Percentiles rank a stretch among this genome's conserved stretches.
Evolutionary conservation across 1,140 invertebrate species (phyloP).

Genomic region (Microplitis demolitor): DNA sequence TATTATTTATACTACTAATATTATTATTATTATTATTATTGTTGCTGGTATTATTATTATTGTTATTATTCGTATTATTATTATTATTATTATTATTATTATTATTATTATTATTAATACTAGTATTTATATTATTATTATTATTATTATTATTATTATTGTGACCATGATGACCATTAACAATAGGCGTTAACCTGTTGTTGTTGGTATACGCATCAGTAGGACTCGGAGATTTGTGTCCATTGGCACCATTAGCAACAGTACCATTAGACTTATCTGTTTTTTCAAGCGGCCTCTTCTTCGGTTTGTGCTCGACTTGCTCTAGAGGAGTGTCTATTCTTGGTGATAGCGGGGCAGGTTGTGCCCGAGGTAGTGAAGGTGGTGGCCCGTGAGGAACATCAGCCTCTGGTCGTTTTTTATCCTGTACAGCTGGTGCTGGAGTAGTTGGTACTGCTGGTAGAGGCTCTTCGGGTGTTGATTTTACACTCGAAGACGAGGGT

Average conservation of each 20-base stretch:
- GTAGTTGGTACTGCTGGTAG: slow-evolving; percentile 62
- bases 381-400: slow-evolving; percentile 53
- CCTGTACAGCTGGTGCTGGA: slow-evolving; percentile 55
- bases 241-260: slow-evolving; percentile 48
- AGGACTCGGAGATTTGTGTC: slow-evolving; percentile 55
- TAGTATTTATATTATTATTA: neutral
- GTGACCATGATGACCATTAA: slow-evolving; percentile 50
- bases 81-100: slow-evolving; percentile 24
- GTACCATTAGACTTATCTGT: slow-evolving; percentile 44
- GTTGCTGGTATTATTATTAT: slow-evolving; percentile 38
- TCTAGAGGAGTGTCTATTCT: slow-evolving; percentile 50
- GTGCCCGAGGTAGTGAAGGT: slow-evolving; percentile 57
- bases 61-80: neutral
- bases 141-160: slow-evolving; percentile 9
- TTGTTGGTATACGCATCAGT: slow-evolving; percentile 59
- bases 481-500: slow-evolving; percentile 55
- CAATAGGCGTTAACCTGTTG: slow-evolving; percentile 56
- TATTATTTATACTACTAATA: slow-evolving; percentile 29
- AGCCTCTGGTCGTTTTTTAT: slow-evolving; percentile 59
- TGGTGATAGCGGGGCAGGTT: slow-evolving; percentile 47
- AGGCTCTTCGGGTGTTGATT: slow-evolving; percentile 62
- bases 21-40: slow-evolving; percentile 36
- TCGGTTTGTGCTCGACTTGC: slow-evolving; percentile 28
- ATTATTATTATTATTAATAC: slow-evolving; percentile 9
- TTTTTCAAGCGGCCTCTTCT: slow-evolving; percentile 42